These are phyloP conservation scores for Xiphias gladius DNA, from an alignment of 2,113 vertebrate genomes.

Conservation along the genomic window DNA sequence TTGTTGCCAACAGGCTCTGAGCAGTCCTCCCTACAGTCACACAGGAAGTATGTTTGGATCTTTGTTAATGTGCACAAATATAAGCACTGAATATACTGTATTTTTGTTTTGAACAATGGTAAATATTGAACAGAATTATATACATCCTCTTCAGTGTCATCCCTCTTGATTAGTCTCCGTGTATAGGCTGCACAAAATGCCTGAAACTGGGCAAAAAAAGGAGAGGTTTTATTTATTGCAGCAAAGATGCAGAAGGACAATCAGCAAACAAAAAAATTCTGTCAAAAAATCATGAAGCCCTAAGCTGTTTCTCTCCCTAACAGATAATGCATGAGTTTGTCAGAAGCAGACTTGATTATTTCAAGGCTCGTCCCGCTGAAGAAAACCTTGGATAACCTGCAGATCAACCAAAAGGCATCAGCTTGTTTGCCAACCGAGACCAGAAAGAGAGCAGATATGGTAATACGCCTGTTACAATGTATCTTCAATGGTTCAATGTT, in stretches of 20 bases:
- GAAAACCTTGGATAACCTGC: constrained; percentile 10
- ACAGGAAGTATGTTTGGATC: constrained; percentile 31
- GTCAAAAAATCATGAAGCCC: neutral
- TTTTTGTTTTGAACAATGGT: neutral
- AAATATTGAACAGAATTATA: neutral
- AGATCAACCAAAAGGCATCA: constrained; percentile 24
- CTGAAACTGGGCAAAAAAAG: neutral
- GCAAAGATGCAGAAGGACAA: neutral
- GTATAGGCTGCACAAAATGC: neutral
- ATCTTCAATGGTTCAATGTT: neutral
- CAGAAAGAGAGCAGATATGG: neutral
- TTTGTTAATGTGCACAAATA: constrained; percentile 27
- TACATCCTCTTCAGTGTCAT: neutral
- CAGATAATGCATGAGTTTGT: constrained; percentile 14
- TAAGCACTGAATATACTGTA: neutral
- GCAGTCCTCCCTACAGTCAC: constrained; percentile 43
- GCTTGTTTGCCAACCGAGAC: neutral
- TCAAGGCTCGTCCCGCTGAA: constrained; percentile 13
- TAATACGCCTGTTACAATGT: neutral
- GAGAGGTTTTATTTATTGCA: constrained; percentile 6
- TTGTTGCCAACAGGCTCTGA: constrained; percentile 69
- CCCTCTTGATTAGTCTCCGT: neutral
- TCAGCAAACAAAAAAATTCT: constrained; percentile 13
- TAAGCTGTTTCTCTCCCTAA: neutral
- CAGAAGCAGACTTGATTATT: constrained; percentile 11